Evolutionary conservation across 2,888 invertebrate genomes (phyloP), one percentile per base, ranked within the genome.

Genomic region (Phortica okadai): DNA sequence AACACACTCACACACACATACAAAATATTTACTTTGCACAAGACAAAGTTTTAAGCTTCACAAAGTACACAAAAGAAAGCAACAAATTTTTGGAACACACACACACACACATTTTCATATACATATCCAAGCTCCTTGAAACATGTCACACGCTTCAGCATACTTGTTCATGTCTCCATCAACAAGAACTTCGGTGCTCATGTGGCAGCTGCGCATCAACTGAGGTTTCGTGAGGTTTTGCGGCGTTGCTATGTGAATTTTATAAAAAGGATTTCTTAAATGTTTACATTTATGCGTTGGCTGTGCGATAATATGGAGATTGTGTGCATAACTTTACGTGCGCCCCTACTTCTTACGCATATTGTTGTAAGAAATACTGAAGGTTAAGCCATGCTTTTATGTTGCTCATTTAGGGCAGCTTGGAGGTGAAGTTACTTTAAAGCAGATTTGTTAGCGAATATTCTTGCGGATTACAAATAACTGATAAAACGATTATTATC

Each of bases 251-350:
- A 33, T 33, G 33, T 33, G 33, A 33, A 33, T 50, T 50, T 50
- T 50, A 50, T 50, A 14, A 50, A 50, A 50, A 50, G 50, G 33
- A 33, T 33, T 59, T 59, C 16, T 16, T n/a, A 8, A n/a, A 4
- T 59, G 4, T 59, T 59, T 21, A 25, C 25, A 8, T 62, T 25
- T 62, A 7, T 62, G 16, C 25, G 25, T 10, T 16, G 62, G 4
- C n/a, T 16, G 25, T 16, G 62, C 6, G 62, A 21, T 10, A 62
- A 62, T 21, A 62, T 62, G 62, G 10, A 25, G 10, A 21, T 25
- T 62, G 25, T 62, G 62, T 62, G 16, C 62, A 62, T 62, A 62
- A 62, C 62, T 62, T 62, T 14, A 56, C 14, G 56, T 33, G 33
- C 33, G 33, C 33, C 33, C 33, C 1, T 33, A 33, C 33, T 33